These are phyloP conservation scores for Odontomyia ornata DNA, from an alignment of 2,888 invertebrate species.

Conservation along the genomic window DNA sequence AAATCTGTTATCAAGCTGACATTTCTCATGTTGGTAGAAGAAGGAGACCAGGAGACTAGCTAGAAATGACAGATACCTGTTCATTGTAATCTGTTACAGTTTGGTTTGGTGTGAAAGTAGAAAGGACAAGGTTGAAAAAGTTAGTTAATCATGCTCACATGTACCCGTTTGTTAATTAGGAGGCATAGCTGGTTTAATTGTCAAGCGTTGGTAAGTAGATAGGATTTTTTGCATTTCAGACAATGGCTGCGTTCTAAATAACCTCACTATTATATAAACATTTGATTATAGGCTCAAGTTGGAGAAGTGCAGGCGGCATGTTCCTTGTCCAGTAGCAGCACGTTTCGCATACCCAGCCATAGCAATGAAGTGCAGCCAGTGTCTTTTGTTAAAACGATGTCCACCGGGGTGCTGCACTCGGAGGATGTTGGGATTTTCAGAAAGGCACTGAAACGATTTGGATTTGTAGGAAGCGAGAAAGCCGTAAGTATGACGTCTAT, in stretches of 20 bases:
- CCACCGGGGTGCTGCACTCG: constrained; percentile 29
- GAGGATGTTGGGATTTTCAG: constrained; percentile 67
- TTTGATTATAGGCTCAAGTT: constrained; percentile 13
- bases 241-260: background rate
- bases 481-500: constrained; percentile 61
- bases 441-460: constrained; percentile 70
- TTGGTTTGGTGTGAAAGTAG: background rate
- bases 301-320: constrained; percentile 20
- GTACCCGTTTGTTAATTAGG: background rate
- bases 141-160: background rate
- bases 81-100: background rate
- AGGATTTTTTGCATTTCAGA: background rate
- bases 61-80: background rate
- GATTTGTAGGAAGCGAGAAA: constrained; percentile 68
- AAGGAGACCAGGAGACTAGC: background rate
- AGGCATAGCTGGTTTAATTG: background rate
- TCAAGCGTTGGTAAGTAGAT: background rate
- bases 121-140: background rate
- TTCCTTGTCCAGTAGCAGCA: background rate
- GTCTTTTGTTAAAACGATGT: background rate
- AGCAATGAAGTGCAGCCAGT: background rate
- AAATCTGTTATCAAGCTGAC: background rate
- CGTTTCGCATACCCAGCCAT: background rate
- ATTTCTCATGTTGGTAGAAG: background rate
- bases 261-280: constrained; percentile 41